Percentiles rank a stretch among this genome's conserved stretches.
phyloP scores from a whole-genome alignment of 2,113 vertebrate genomes.

The Caracal caracal region DNA sequence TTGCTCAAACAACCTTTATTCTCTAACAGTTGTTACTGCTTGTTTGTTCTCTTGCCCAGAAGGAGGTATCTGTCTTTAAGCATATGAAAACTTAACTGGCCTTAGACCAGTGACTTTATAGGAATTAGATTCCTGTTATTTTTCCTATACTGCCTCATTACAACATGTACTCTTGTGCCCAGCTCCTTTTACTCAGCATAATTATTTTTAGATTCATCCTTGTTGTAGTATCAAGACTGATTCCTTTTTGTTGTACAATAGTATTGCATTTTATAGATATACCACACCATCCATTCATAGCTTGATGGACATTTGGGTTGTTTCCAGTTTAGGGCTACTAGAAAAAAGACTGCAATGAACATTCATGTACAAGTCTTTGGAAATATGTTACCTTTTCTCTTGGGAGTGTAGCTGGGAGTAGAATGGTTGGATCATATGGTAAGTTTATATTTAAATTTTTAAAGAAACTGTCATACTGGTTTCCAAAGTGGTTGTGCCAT shows the following conservation, averaged over 20 bases:
- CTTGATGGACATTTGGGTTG: neutral
- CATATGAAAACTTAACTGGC: neutral
- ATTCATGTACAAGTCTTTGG: neutral
- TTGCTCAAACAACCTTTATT: neutral
- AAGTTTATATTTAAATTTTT: slow-evolving; percentile 8
- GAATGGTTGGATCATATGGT: neutral
- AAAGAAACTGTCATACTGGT: neutral
- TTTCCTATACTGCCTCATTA: neutral
- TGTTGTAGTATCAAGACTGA: neutral
- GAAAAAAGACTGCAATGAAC: neutral
- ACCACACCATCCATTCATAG: neutral
- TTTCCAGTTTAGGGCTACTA: neutral
- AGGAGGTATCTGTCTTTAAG: neutral
- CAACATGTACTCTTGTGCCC: neutral
- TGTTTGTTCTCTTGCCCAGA: neutral
- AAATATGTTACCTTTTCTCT: slow-evolving; percentile 1
- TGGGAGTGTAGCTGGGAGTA: neutral
- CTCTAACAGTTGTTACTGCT: neutral
- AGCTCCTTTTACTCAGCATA: neutral
- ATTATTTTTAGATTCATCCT: slow-evolving; percentile 26
- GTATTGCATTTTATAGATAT: neutral
- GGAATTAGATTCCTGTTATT: neutral
- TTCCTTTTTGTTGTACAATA: neutral
- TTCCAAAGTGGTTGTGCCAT: neutral
- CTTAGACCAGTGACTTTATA: neutral